phyloP scores from a whole-genome alignment of 2,113 vertebrate species.

The Muntiacus reevesi region DNA sequence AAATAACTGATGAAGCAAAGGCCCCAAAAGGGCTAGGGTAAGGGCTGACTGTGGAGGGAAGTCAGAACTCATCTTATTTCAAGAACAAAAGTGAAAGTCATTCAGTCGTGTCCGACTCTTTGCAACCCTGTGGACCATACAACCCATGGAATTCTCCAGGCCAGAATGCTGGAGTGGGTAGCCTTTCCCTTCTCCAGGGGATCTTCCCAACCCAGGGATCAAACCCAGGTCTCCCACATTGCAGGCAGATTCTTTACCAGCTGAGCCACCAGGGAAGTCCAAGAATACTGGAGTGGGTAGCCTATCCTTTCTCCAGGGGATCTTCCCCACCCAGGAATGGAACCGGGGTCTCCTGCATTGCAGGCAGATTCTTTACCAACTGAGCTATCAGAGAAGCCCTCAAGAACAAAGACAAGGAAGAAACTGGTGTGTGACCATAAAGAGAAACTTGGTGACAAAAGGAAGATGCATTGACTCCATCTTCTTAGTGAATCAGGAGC shows the following conservation, averaged over 20 bases:
- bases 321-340: neutral
- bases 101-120: neutral
- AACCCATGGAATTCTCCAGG: neutral
- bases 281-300: neutral
- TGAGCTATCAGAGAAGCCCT: neutral
- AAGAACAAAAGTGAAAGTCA: neutral
- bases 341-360: neutral
- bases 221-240: neutral
- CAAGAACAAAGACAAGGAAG: neutral
- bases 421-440: neutral
- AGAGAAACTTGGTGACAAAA: neutral
- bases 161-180: neutral
- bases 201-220: neutral
- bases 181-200: neutral
- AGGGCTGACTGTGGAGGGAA: neutral
- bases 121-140: neutral
- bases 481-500: neutral
- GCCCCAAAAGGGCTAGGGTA: neutral
- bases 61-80: neutral
- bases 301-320: neutral
- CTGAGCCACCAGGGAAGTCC: neutral
- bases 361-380: neutral
- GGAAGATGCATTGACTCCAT: neutral
- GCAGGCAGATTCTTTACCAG: neutral
- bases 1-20: neutral